Conservation (phyloP, 2,113 vertebrate species). For the Chrysochloris asiatica region DNA sequence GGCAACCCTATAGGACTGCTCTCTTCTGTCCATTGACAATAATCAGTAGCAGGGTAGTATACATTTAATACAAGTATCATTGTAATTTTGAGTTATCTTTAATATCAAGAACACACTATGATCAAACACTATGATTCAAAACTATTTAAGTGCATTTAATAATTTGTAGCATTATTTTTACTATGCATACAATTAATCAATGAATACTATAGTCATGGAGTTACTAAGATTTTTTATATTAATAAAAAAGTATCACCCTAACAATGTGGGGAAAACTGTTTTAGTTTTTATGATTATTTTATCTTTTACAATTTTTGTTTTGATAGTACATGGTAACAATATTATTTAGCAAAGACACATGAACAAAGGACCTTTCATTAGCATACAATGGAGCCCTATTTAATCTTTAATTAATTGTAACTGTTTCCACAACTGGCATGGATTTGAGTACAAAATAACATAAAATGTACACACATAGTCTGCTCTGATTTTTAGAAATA, state of each 20-base stretch:
- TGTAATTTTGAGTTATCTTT: background rate
- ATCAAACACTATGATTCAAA: background rate
- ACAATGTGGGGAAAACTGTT: background rate
- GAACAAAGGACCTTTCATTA: background rate
- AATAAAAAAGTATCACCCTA: background rate
- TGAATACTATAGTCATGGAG: background rate
- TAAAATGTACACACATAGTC: background rate
- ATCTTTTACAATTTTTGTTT: conserved; percentile 30
- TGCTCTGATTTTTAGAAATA: background rate
- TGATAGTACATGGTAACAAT: background rate
- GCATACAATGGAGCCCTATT: background rate
- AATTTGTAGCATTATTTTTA: conserved; percentile 9
- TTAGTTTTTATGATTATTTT: background rate
- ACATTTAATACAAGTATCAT: background rate
- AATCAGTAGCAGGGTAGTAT: background rate
- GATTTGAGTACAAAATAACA: background rate
- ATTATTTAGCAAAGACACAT: background rate
- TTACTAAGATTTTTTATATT: background rate
- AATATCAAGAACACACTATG: background rate
- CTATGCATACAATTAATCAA: background rate
- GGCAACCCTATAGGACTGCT: background rate
- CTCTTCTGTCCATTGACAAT: background rate
- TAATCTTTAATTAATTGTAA: background rate
- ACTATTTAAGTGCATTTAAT: background rate
- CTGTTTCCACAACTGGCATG: background rate